phyloP scores from a whole-genome alignment of 92 coral and sea anemone species.

The Zoanthus solanderi region DNA sequence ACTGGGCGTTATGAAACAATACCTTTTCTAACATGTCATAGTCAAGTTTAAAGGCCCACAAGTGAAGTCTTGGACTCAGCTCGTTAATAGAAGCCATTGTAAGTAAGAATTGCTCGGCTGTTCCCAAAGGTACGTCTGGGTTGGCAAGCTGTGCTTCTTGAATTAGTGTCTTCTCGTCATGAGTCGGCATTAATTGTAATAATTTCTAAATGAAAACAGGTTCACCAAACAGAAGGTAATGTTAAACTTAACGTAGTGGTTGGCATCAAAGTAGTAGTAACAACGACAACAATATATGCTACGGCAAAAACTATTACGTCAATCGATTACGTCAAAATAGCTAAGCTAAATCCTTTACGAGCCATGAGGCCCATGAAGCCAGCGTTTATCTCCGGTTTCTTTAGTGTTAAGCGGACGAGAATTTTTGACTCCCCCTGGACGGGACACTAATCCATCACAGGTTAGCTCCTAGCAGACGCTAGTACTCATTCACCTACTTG shows the following conservation, averaged over 20 bases:
- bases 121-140: slow-evolving; percentile 95
- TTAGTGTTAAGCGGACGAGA: too few species aligned
- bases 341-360: too few species aligned
- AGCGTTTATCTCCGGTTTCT: too few species aligned
- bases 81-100: slow-evolving; percentile 95
- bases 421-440: too few species aligned
- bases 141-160: slow-evolving; percentile 94
- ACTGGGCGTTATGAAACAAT: neutral
- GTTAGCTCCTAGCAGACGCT: too few species aligned
- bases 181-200: slow-evolving; percentile 89
- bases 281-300: neutral
- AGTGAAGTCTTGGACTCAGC: slow-evolving; percentile 85
- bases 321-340: too few species aligned
- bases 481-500: too few species aligned
- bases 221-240: neutral
- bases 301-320: neutral
- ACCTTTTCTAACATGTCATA: slow-evolving; percentile 98
- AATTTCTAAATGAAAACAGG: slow-evolving; percentile 68
- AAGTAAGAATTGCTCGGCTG: slow-evolving; percentile 95
- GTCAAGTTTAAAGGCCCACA: slow-evolving; percentile 98
- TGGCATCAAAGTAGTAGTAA: neutral
- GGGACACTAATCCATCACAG: too few species aligned
- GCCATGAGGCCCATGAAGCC: too few species aligned
- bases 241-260: neutral
- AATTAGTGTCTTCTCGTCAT: slow-evolving; percentile 91